Conservation (phyloP, 2,888 invertebrate species). For the Lepidonotus clava region DNA sequence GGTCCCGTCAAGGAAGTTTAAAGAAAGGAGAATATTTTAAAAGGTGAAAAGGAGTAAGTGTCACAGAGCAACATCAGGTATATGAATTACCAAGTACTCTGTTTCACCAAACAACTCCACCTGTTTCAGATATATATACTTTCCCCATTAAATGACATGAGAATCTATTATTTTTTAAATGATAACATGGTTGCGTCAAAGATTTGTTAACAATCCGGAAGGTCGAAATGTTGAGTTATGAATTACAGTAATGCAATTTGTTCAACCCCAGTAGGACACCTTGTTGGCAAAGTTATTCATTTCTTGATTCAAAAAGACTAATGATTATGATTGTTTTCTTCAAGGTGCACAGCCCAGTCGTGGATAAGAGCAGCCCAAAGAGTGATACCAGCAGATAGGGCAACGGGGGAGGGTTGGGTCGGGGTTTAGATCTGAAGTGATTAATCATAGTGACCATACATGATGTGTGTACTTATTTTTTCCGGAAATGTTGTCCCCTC, state of each 20-base stretch:
- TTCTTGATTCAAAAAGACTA: neutral
- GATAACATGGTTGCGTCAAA: no score
- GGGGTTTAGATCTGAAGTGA: no score
- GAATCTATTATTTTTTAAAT: no score
- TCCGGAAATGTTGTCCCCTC: no score
- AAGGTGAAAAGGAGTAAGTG: neutral
- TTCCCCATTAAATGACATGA: no score
- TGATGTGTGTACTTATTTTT: no score
- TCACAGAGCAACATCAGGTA: no score
- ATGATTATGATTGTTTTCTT: neutral
- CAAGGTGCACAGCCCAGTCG: neutral
- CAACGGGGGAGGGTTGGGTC: no score
- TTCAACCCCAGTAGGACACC: neutral
- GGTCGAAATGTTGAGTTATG: neutral
- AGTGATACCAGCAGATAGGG: conserved; percentile 38
- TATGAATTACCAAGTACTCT: no score
- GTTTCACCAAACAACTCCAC: no score
- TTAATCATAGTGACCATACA: no score
- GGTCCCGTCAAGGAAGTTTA: neutral
- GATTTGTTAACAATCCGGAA: neutral
- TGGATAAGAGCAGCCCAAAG: conserved; percentile 25
- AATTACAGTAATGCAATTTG: neutral
- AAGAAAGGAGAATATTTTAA: neutral
- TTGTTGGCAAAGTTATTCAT: neutral
- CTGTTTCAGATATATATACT: no score